These are phyloP conservation scores for Semotilus atromaculatus DNA, from an alignment of 2,797 vertebrate genomes.

Conservation along the genomic window DNA sequence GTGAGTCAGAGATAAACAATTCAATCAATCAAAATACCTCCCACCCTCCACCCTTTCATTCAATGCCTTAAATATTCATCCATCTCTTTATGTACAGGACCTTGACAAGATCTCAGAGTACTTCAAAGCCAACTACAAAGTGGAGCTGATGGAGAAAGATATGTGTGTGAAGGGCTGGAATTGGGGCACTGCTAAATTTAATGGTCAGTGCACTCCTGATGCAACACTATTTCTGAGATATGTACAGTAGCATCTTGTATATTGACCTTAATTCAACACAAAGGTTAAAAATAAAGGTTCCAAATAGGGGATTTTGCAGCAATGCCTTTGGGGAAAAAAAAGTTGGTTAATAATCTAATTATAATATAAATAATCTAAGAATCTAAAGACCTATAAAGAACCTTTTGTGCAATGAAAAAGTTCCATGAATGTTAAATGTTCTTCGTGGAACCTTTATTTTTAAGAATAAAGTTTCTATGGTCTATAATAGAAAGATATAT, in stretches of 20 bases:
- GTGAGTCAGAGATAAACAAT: constrained; percentile 74
- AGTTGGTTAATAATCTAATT: too few relatives aligned
- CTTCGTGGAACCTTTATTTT: neutral
- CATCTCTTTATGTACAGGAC: constrained; percentile 77
- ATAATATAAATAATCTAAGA: too few relatives aligned
- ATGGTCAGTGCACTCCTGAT: constrained; percentile 75
- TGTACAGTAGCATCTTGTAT: neutral
- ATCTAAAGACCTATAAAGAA: too few relatives aligned
- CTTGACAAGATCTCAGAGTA: constrained; percentile 94
- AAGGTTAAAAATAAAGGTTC: neutral
- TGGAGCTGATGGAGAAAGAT: constrained; percentile 92
- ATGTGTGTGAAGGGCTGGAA: constrained; percentile 98
- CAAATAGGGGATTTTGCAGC: neutral
- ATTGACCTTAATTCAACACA: neutral
- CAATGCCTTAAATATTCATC: neutral
- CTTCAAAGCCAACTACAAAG: constrained; percentile 91
- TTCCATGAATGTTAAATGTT: neutral
- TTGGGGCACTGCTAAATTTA: constrained; percentile 96
- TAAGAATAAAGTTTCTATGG: neutral
- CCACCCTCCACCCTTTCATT: neutral
- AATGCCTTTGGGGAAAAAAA: neutral
- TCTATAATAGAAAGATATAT: neutral
- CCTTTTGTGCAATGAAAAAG: too few relatives aligned
- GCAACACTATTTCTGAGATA: neutral
- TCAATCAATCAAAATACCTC: neutral